These are phyloP conservation scores for Drosophila barbarae DNA, from an alignment of 2,888 invertebrate genomes.

Conservation along the genomic window DNA sequence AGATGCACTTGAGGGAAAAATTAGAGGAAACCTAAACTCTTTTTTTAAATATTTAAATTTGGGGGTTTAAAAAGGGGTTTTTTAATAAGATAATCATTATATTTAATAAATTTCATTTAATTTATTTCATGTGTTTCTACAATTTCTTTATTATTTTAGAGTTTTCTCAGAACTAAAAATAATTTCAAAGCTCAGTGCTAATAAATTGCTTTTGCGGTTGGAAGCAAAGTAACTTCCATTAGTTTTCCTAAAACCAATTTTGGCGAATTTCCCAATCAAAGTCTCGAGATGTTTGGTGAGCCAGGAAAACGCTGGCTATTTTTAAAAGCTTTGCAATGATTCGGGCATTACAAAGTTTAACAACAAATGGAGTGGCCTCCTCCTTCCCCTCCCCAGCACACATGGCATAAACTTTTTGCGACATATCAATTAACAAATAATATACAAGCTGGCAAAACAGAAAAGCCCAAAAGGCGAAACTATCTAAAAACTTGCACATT, in stretches of 20 bases:
- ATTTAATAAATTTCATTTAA: no score
- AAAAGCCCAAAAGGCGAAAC: slow-evolving; percentile 48
- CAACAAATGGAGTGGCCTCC: slow-evolving; percentile 32
- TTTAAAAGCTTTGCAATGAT: slow-evolving; percentile 51
- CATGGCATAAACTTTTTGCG: slow-evolving; percentile 54
- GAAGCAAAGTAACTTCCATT: slow-evolving; percentile 5
- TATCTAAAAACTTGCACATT: slow-evolving; percentile 48
- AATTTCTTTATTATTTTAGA: neutral
- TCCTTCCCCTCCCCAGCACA: neutral
- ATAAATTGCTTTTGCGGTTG: slow-evolving; percentile 4
- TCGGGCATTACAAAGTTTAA: slow-evolving; percentile 49
- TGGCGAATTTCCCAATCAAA: neutral
- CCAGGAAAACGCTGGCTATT: slow-evolving; percentile 22
- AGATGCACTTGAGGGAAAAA: neutral
- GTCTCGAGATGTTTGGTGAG: neutral
- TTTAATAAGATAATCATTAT: neutral
- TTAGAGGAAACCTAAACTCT: neutral
- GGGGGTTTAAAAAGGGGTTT: no score
- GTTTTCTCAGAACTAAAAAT: no score
- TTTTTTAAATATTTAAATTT: neutral
- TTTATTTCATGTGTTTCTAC: neutral
- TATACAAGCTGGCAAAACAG: slow-evolving; percentile 64
- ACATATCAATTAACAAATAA: slow-evolving; percentile 73
- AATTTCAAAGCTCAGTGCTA: neutral
- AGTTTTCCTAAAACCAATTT: slow-evolving; percentile 4